Evolutionary conservation across 2,888 invertebrate genomes (phyloP), one percentile per base, ranked within the genome.

Genomic region (Lasioglossum figueresi): DNA sequence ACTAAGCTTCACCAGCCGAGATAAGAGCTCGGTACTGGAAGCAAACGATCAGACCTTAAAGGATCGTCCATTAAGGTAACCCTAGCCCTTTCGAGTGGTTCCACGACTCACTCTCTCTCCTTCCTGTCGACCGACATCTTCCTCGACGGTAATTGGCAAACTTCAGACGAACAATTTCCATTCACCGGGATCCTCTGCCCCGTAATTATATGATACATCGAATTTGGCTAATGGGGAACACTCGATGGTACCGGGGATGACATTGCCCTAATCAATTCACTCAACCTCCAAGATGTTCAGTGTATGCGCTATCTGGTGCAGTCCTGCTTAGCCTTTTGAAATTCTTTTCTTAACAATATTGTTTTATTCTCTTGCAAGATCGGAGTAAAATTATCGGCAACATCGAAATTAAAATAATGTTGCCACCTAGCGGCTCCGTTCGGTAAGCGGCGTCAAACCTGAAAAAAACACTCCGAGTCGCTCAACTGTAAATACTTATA

Each of bases 31-130:
- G 37, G 48, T 48, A 63, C 74, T 83, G 52, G 43, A 77, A 85
- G 81, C 76, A 52, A 84, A 52, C 82, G 80, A 90, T 84, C 82
- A 72, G 19, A 56, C 40, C 82, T 76, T 71, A 82, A 82, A 84
- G 80, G 84, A 84, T 84, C 85, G 74, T 66, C 85, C 87, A 88
- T 90, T 90, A 90, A 87, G 80, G 87, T 88, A 87, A 89, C 87
- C 82, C 83, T 87, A 84, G 84, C 80, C 77, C 77, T 82, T 72
- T 88, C 83, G 82, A 88, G 83, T 81, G 77, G 72, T 75, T 43
- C 45, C 79, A 66, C 70, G 56, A 40, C 59, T 86, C 76, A 71
- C 27, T 78, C 34, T 72, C 72, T 34, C 34, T 66, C 31, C 2
- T 19, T 19, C 3, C 34, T 59, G 66, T 59, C 66, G 66, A 34